These are phyloP conservation scores for Archivesica marissinica DNA, from an alignment of 1,140 invertebrate genomes.

Conservation along the genomic window DNA sequence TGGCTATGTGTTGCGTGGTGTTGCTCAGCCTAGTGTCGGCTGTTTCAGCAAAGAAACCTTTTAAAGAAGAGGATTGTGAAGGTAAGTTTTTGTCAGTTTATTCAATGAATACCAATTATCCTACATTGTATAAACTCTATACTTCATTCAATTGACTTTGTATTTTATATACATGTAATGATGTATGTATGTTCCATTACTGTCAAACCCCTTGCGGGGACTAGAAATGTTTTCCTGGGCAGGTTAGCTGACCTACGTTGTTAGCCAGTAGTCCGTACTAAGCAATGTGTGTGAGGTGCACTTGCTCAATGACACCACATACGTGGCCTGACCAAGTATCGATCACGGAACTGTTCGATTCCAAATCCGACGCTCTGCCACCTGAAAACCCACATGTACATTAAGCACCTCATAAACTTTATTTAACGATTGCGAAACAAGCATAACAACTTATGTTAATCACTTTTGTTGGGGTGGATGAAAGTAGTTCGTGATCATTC, in stretches of 20 bases:
- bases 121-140: background rate
- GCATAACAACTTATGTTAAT: no score
- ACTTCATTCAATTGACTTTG: background rate
- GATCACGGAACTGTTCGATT: no score
- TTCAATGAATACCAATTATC: background rate
- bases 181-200: background rate
- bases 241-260: background rate
- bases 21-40: slow-evolving; percentile 15
- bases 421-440: no score
- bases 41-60: slow-evolving; percentile 47
- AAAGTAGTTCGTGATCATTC: no score
- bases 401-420: no score
- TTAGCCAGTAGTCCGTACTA: no score
- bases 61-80: slow-evolving; percentile 84
- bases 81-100: slow-evolving; percentile 73
- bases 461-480: no score
- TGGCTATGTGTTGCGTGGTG: background rate
- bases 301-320: no score
- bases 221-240: background rate
- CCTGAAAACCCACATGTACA: no score
- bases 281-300: no score
- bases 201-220: background rate
- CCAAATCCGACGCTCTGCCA: no score
- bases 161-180: background rate
- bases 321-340: no score